Percentiles rank a stretch among this genome's conserved stretches.
phyloP scores from a whole-genome alignment of 2,888 invertebrate genomes.

The Thymelicus lineola region DNA sequence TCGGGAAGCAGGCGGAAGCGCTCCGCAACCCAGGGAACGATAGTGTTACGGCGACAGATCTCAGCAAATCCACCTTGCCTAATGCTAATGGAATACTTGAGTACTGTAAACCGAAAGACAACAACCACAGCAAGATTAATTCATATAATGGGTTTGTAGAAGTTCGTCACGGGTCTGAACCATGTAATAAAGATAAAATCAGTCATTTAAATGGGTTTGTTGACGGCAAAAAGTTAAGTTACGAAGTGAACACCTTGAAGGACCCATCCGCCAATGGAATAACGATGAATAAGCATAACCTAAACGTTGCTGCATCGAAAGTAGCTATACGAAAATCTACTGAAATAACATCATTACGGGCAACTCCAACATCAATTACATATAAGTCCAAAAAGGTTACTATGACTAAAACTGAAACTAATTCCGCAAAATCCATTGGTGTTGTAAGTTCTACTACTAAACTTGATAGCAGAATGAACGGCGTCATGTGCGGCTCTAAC shows the following conservation, averaged over 20 bases:
- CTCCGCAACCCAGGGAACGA: constrained; percentile 46
- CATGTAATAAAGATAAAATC: constrained; percentile 61
- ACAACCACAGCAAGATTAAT: constrained; percentile 57
- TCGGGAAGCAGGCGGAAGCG: constrained; percentile 64
- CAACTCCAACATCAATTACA: constrained; percentile 58
- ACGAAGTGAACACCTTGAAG: constrained; percentile 29
- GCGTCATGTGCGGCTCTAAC: constrained; percentile 78
- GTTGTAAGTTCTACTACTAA: constrained; percentile 78
- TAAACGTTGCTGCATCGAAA: constrained; percentile 57
- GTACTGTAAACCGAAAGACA: constrained; percentile 61
- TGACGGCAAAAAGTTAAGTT: constrained; percentile 61
- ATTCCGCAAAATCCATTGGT: constrained; percentile 63
- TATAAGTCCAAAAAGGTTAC: constrained; percentile 61
- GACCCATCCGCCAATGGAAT: constrained; percentile 74
- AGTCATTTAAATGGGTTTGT: constrained; percentile 63
- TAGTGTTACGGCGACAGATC: constrained; percentile 57
- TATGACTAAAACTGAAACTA: constrained; percentile 60
- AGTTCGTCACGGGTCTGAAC: constrained; percentile 61
- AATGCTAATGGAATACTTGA: constrained; percentile 62
- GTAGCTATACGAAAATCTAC: constrained; percentile 64
- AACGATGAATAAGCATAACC: constrained; percentile 53
- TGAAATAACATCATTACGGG: constrained; percentile 58
- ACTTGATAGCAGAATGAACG: constrained; percentile 78
- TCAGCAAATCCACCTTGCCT: constrained; percentile 56
- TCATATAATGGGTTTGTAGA: constrained; percentile 75